Base-by-base conservation (phyloP, 2,113 vertebrate genomes). In the Corvus hawaiiensis region DNA sequence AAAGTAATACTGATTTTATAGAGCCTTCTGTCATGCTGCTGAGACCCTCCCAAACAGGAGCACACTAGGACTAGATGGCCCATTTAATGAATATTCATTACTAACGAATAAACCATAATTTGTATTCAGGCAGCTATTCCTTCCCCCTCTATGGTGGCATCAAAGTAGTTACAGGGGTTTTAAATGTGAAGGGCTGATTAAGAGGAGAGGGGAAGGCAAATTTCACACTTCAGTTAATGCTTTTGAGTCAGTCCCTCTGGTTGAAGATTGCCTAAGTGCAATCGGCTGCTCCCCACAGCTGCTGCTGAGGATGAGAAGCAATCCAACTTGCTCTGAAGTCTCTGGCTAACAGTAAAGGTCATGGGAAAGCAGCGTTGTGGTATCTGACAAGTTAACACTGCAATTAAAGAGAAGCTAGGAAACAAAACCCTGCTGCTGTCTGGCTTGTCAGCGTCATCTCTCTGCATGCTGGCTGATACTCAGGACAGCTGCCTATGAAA, bases 281-380 rank as follows among this genome's bases (percentile, higher is more conserved):
- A 5, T 79, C 0, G 14, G 33, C 59, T 90, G 94, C 75, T 91
- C 84, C 62, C 41, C 37, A 39, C 89, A 95, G 77, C 90, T 90
- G 79, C 85, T 93, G 61, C 56, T 43, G 72, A 84, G 67, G 55
- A 81, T 12, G 75, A 94, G 83, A 88, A 88, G 82, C 39, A 56
- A 67, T 66, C 48, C 77, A 80, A 3, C 83, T 24, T 49, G 79
- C 79, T 79, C 90, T 16, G 72, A 63, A 93, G 68, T 74, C 84
- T 81, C 87, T 86, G 85, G 64, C 78, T 95, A 86, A 61, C 76
- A 81, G 85, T 63, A 93, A 67, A 94, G 92, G 90, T 95, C 85
- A 30, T 58, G 84, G 79, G 72, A 90, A 93, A 86, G 64, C 33
- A 20, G 32, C 32, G 41, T 8, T 72, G 82, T 61, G 67, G 41